Evolutionary conservation across 2,888 invertebrate genomes (phyloP), one percentile per base, ranked within the genome.

Genomic region (Enoplolaimus lenunculus): DNA sequence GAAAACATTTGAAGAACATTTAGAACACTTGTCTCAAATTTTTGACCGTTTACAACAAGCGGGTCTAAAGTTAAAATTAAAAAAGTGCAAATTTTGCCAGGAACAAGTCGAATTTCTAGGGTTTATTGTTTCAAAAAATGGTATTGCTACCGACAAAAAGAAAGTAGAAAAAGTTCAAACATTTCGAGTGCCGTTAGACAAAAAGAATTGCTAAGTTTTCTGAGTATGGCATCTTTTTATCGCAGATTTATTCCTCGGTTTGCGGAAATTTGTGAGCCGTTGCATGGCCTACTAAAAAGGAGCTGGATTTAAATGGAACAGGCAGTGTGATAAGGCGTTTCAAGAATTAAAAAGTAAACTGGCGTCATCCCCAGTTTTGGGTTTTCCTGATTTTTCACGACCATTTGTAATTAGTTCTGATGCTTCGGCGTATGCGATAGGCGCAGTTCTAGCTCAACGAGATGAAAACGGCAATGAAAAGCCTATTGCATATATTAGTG

Each of bases 371-470:
- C 72, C 74, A 16, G 66, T 75, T 1, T 68, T 75, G 21, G 74
- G 74, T 16, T 75, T 71, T 33, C 70, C 75, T 1, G 74, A 76
- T 57, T 74, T 74, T 45, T 59, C 34, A 3, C 34, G 45, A 29
- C 72, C 73, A 16, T 76, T 71, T 60, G 69, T 74, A 16, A 13
- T 45, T 16, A 13, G 45, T 45, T 45, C 45, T 7, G 45, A 45
- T 45, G 45, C 45, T 45, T 45, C 45, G 7, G 45, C 7, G 16
- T 13, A 45, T 45, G 45, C 45, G 7, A 45, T 45, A 45, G 45
- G 45, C 16, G 45, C 45, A 7, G 45, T 45, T 13, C 16, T 45
- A 16, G 45, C 45, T 13, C 45, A 45, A 45, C 16, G 7, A 45
- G 45, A 45, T 16, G 45, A 45, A 45, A 7, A 45, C 7, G 7